These are phyloP conservation scores for Leptopterna dolabrata DNA, from an alignment of 2,888 invertebrate species.

Conservation along the genomic window DNA sequence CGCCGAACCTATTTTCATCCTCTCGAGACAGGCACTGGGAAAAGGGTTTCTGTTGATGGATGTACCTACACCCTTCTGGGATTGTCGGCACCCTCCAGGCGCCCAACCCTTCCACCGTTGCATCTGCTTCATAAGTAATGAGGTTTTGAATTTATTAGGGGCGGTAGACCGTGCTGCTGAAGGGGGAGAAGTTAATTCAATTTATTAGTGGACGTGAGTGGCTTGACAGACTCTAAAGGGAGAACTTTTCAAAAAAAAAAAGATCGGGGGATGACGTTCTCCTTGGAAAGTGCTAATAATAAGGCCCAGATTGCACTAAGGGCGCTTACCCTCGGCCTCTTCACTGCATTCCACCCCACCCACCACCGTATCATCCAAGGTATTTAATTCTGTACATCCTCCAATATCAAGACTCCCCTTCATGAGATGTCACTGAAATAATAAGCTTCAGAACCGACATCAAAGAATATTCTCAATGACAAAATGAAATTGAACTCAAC, in stretches of 20 bases:
- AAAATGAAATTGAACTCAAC: too few species aligned
- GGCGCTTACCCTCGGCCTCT: neutral
- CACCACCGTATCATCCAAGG: neutral
- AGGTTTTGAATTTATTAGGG: constrained; percentile 41
- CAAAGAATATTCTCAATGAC: too few species aligned
- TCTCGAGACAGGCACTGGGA: neutral
- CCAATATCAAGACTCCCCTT: too few species aligned
- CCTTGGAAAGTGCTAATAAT: constrained; percentile 31
- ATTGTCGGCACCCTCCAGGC: constrained; percentile 1
- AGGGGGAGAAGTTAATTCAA: constrained; percentile 32
- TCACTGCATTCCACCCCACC: neutral
- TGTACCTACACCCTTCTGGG: constrained; percentile 1
- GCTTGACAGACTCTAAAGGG: neutral
- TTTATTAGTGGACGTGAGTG: constrained; percentile 39
- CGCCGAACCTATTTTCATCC: neutral
- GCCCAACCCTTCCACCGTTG: neutral
- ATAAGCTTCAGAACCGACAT: too few species aligned
- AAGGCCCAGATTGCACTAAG: constrained; percentile 35
- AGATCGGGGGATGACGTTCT: neutral
- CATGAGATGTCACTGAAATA: too few species aligned
- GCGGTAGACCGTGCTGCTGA: constrained; percentile 23
- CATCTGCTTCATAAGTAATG: constrained; percentile 42
- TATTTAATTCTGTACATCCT: neutral
- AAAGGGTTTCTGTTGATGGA: constrained; percentile 8
- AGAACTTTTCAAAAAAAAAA: neutral